These are phyloP conservation scores for Rhadina sibilatrix DNA, from an alignment of 2,113 vertebrate species.

Conservation along the genomic window DNA sequence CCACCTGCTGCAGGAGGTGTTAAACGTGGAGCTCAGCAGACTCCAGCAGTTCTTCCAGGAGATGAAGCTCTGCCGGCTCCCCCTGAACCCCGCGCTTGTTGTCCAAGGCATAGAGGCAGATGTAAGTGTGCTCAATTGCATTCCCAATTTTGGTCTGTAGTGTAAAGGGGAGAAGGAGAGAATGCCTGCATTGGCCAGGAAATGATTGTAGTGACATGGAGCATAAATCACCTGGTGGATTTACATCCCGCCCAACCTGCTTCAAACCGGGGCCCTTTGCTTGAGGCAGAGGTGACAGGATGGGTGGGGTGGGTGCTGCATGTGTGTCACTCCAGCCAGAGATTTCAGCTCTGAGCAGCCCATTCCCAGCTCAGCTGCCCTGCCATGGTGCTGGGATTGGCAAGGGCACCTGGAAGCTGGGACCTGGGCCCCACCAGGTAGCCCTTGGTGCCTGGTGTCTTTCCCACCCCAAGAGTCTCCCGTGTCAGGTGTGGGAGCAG, in stretches of 20 bases:
- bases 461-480: not conserved
- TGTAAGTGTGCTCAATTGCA: not conserved
- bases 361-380: not conserved
- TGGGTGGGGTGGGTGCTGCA: not conserved
- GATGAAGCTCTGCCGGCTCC: constrained; percentile 64
- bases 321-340: fast-evolving
- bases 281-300: not conserved
- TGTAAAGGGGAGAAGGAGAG: not conserved
- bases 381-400: fast-evolving
- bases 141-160: not conserved
- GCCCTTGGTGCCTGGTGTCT: not conserved
- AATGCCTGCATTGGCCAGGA: not conserved
- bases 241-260: not conserved
- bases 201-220: not conserved
- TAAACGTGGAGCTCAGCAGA: constrained; percentile 57
- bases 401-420: not conserved
- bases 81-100: constrained; percentile 50
- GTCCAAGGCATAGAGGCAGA: constrained; percentile 62
- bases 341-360: not conserved
- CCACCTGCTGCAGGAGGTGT: constrained; percentile 59
- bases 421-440: not conserved
- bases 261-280: not conserved
- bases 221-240: not conserved
- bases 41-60: constrained; percentile 69
- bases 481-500: not conserved